These are phyloP conservation scores for Hetaerina titia DNA, from an alignment of 2,888 invertebrate species.

Conservation along the genomic window DNA sequence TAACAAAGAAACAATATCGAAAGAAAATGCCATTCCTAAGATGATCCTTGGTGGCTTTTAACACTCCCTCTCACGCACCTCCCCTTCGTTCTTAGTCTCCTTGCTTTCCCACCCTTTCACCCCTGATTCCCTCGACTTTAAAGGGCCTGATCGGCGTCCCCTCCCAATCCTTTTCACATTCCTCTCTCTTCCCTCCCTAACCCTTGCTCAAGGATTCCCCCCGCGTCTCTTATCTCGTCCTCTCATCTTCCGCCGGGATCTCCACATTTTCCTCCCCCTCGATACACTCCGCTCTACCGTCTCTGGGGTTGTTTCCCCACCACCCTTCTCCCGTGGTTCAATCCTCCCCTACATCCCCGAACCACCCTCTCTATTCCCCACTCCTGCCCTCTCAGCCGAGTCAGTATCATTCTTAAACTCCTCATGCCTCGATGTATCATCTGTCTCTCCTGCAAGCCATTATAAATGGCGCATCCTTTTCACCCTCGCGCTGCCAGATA, in stretches of 20 bases:
- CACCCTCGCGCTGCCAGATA: constrained; percentile 14
- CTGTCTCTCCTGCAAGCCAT: constrained; percentile 13
- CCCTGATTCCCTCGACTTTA: not conserved
- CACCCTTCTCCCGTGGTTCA: not conserved
- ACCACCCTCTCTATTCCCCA: constrained; percentile 11
- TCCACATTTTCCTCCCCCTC: not conserved
- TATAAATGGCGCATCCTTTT: constrained; percentile 37
- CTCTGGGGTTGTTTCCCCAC: not conserved
- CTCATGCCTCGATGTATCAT: constrained; percentile 52
- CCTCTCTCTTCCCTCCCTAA: not conserved
- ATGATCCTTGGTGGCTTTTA: too few relatives aligned
- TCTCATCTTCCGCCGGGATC: constrained; percentile 44
- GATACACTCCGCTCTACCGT: not conserved
- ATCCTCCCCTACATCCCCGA: not conserved
- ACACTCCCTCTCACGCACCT: not conserved
- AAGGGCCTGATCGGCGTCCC: not conserved
- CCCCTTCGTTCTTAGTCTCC: not conserved
- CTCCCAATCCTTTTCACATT: not conserved
- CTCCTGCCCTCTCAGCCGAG: constrained; percentile 10
- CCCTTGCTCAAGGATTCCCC: constrained; percentile 47
- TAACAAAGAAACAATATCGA: too few relatives aligned
- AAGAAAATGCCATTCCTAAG: too few relatives aligned
- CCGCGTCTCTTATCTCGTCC: constrained; percentile 42
- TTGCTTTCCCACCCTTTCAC: not conserved
- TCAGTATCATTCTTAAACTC: constrained; percentile 45